Percentiles rank a stretch among this genome's conserved stretches.
phyloP scores from a whole-genome alignment of 2,113 vertebrate genomes.

The Mormyrus lacerda region DNA sequence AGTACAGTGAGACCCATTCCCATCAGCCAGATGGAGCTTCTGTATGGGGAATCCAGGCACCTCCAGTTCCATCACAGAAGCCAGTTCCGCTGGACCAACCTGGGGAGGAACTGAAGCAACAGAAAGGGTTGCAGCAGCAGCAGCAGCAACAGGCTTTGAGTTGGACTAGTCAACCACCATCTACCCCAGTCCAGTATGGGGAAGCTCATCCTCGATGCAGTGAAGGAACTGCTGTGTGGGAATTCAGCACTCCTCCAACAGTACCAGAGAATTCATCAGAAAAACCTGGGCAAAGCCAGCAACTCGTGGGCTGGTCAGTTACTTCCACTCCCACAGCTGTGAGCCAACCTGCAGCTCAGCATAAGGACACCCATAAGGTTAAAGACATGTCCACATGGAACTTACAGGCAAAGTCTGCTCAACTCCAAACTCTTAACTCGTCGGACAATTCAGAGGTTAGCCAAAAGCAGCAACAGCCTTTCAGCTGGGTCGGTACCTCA shows the following conservation, averaged over 20 bases:
- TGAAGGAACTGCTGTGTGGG: slow-evolving; percentile 44
- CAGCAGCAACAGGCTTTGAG: slow-evolving; percentile 30
- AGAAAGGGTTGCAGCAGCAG: slow-evolving; percentile 37
- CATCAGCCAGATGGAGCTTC: slow-evolving; percentile 42
- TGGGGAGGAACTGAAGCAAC: slow-evolving; percentile 39
- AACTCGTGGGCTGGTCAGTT: not conserved
- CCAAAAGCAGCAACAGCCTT: slow-evolving; percentile 41
- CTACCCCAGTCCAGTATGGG: slow-evolving; percentile 40
- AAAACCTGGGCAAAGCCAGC: slow-evolving; percentile 40
- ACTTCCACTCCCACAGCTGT: not conserved
- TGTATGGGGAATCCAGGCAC: slow-evolving; percentile 40
- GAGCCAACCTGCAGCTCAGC: slow-evolving; percentile 25
- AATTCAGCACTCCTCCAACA: slow-evolving; percentile 42
- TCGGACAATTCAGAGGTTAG: slow-evolving; percentile 45
- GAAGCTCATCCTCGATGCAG: slow-evolving; percentile 37
- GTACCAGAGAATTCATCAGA: slow-evolving; percentile 48
- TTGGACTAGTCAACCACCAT: slow-evolving; percentile 34
- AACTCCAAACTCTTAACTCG: slow-evolving; percentile 38
- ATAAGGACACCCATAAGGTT: slow-evolving; percentile 36
- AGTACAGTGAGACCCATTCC: slow-evolving; percentile 28
- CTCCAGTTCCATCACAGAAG: slow-evolving; percentile 37
- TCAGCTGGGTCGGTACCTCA: slow-evolving; percentile 43
- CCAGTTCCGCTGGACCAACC: slow-evolving; percentile 46
- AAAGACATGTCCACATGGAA: slow-evolving; percentile 41
- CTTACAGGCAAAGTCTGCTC: slow-evolving; percentile 37